Base-by-base conservation (phyloP, 2,888 invertebrate genomes). In the Macrophya alboannulata region DNA sequence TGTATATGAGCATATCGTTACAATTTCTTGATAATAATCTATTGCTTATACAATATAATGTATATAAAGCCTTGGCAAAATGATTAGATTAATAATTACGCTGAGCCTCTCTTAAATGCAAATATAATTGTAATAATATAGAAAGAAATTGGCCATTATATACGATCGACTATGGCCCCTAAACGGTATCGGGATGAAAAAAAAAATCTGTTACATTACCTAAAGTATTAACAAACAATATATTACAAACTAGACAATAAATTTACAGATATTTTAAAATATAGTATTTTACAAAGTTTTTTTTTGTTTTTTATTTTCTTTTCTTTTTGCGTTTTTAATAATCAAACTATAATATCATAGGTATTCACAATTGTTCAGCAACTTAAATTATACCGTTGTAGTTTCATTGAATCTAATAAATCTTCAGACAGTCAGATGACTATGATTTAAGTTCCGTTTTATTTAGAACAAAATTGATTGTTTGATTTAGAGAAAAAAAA, bases 241-340 rank as follows among this genome's bases (percentile, higher is more conserved):
- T 79, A 68, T 83, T 83, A 83, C 40, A 83, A 68, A 83, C 68
- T 83, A 83, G 82, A 83, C 82, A 83, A 83, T 83, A 83, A 83
- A 83, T 83, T 83, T 83, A 83, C 82, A 83, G 25, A 68, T 83
- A 68, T 83, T 83, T 17, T 48, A 77, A 37, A 51, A 9, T 62
- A 62, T 62, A 62, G 9, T 68, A 83, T 59, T 79, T 62, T 59
- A 59, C 59, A 59, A 17, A n/a, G n/a, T n/a, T n/a, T n/a, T n/a
- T 31, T 25, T 48, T 31, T 71, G 4, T 25, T 77, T 55, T 48
- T 45, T 45, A 6, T 40, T 43, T 37, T 25, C 10, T 76, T 45
- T 5, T 31, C 8, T 31, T 71, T 76, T 40, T 17, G 40, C 1
- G 40, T 37, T 71, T 37, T 40, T 5, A 17, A 12, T 31, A 31